Evolutionary conservation across 2,797 vertebrate species (phyloP), one percentile per base, ranked within the genome.

Genomic region (Alca torda): DNA sequence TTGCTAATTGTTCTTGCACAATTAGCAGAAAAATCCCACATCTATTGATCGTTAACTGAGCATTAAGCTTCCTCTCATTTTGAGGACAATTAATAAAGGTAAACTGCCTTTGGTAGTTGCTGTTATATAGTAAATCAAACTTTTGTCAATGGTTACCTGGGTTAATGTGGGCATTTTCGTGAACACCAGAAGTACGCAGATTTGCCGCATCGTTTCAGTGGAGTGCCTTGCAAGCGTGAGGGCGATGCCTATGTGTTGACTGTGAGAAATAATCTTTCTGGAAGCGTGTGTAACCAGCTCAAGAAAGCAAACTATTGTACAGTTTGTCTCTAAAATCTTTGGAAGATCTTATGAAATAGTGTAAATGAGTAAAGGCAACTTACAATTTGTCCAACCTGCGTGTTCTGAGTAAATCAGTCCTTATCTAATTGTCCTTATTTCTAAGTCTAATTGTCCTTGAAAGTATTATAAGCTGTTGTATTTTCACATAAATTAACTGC

Each of bases 361-460:
- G 30, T 43, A 74, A 94, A 92, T 91, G 9, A 82, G 23, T 84
- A 84, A 94, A 88, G 54, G 73, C 50, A 89, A 65, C 65, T 87
- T 78, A 83, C 28, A 83, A 5, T 91, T 92, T 87, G 43, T 67
- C 72, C 65, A 84, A 54, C 50, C 53, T 87, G 61, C 35, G 33
- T 76, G 25, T 69, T 70, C 75, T 81, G 64, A 78, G 30, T 93
- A 93, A 85, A 91, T 72, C 74, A 78, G 68, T 59, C 78, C 63
- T 90, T 87, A 80, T 61, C 81, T 94, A 93, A 93, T 94, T 65
- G 67, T 72, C 81, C 88, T 85, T 79, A 53, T 61, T 94, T 61
- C 69, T 83, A 82, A 94, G 76, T 45, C 50, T 93, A 94, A 94
- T 90, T 95, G 86, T 72, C 92, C 89, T 93, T 95, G 90, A 87